Evolutionary conservation across 2,888 invertebrate genomes (phyloP).

Genomic region (Apomyelois bistriatella): DNA sequence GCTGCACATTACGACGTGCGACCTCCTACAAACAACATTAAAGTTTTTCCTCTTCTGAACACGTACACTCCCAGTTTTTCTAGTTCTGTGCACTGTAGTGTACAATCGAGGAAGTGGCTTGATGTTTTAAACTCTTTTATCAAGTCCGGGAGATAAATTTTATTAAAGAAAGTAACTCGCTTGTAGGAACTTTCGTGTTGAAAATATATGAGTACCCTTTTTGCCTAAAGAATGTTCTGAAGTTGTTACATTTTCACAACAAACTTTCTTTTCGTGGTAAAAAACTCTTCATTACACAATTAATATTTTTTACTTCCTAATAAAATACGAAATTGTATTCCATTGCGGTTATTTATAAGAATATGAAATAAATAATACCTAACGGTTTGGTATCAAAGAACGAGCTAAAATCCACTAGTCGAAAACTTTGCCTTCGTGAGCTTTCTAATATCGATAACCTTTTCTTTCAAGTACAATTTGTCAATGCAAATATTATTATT

Average conservation of each 20-base stretch:
- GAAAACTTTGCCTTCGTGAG: no score
- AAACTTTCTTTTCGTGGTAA: no score
- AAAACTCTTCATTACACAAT: no score
- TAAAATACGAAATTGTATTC: no score
- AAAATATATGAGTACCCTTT: not conserved
- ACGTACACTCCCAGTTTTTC: conserved; percentile 30
- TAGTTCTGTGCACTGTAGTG: conserved; percentile 18
- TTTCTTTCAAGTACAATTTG: no score
- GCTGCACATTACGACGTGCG: conserved; percentile 41
- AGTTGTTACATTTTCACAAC: not conserved
- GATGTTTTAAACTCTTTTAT: conserved; percentile 11
- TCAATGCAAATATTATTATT: no score
- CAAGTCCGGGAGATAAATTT: conserved; percentile 9
- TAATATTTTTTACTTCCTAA: no score
- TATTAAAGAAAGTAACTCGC: conserved; percentile 3
- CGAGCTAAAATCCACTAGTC: no score
- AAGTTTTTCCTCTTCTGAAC: conserved; percentile 36
- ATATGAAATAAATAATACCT: no score
- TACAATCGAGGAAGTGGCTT: conserved; percentile 10
- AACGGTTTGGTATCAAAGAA: no score
- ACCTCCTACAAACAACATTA: conserved; percentile 47
- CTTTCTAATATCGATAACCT: no score
- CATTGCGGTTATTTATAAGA: no score
- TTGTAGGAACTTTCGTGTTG: not conserved
- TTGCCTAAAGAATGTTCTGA: not conserved